These are phyloP conservation scores for Drosophila kanekoi DNA, from an alignment of 2,888 invertebrate species.

Conservation along the genomic window DNA sequence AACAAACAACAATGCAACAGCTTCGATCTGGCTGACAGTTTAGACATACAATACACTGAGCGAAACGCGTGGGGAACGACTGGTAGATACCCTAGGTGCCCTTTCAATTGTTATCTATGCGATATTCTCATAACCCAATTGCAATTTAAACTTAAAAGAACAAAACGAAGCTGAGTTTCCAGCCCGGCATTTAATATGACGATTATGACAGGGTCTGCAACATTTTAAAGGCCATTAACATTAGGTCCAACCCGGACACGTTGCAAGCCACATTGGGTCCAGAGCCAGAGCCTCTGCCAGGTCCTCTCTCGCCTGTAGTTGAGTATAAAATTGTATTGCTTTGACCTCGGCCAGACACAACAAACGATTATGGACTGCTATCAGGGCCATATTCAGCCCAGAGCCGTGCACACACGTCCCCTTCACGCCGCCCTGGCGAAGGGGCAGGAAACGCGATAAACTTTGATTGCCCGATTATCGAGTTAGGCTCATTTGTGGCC, in stretches of 20 bases:
- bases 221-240: constrained; percentile 12
- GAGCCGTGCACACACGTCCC: not conserved
- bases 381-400: not conserved
- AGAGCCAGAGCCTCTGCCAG: not conserved
- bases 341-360: constrained; percentile 50
- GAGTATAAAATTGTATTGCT: constrained; percentile 66
- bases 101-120: no score
- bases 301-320: constrained; percentile 46
- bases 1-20: constrained; percentile 23
- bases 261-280: no score
- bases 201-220: no score
- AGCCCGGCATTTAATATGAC: not conserved
- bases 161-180: not conserved
- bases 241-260: not conserved
- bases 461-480: constrained; percentile 69
- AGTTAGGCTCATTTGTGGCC: constrained; percentile 64
- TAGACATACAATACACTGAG: no score
- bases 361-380: constrained; percentile 55
- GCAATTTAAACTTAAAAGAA: no score
- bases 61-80: no score
- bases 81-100: no score
- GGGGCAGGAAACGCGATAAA: constrained; percentile 43
- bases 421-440: not conserved
- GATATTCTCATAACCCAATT: no score
- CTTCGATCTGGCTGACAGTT: constrained; percentile 14